Evolutionary conservation across 2,888 invertebrate species (phyloP), one percentile per base, ranked within the genome.

Genomic region (Sclerodermus sp.): DNA sequence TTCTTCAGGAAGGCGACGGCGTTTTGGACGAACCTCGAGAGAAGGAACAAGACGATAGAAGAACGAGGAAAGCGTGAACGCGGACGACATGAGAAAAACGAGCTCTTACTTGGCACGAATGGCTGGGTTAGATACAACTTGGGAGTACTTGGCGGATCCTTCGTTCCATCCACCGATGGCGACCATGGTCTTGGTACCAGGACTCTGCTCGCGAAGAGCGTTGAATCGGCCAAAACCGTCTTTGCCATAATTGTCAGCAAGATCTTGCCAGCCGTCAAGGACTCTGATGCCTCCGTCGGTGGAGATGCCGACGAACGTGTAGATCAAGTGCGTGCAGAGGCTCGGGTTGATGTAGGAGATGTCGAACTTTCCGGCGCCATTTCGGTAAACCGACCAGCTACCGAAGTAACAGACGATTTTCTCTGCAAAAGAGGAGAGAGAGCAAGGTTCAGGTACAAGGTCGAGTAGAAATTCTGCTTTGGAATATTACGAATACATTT

Each of bases 271-370:
- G 0, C 83, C 65, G 66, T 89, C 89, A 12, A 87, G 74, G 1
- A 85, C 75, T 1, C 78, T 71, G 0, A 88, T 67, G 0, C 73
- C 77, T 8, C 59, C 64, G 1, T 85, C 85, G 39, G 81, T 76
- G 1, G 68, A 49, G 9, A 91, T 79, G 0, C 90, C 91, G 23
- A 85, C 82, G 68, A 93, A 93, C 0, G 86, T 78, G 69, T 91
- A 93, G 12, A 90, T 82, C 39, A 89, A 48, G 68, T 92, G 91
- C 0, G 91, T 90, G 71, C 91, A 92, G 0, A 89, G 77, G 8
- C 73, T 74, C 0, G 88, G 82, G 63, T 90, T 83, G 36, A 91
- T 86, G 51, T 88, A 64, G 9, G 82, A 80, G 0, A 89, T 84
- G 8, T 84, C 81, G 62, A 87, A 90, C 69, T 85, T 82, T 0